These are phyloP conservation scores for Brachyopa scutellaris DNA, from an alignment of 2,888 invertebrate species.

Conservation along the genomic window DNA sequence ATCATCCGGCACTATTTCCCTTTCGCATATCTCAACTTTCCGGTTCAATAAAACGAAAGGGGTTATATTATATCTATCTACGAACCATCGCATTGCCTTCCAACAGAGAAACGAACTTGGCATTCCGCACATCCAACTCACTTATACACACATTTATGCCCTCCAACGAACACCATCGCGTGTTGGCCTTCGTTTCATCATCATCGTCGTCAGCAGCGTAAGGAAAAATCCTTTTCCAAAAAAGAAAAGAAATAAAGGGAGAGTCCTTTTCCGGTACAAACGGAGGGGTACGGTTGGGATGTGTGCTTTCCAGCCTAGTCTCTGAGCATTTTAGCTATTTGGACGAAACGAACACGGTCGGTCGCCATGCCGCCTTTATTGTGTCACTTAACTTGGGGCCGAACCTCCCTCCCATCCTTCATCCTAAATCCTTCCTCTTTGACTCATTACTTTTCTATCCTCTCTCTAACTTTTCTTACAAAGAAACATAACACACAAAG, in stretches of 20 bases:
- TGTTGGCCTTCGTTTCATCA: conserved; percentile 5
- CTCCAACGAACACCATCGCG: conserved; percentile 29
- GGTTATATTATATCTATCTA: too few species aligned
- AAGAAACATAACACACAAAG: conserved; percentile 16
- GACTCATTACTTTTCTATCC: conserved; percentile 59
- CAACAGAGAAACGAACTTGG: conserved; percentile 4
- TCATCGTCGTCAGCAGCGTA: background rate
- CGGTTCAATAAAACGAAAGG: conserved; percentile 62
- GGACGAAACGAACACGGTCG: conserved; percentile 47
- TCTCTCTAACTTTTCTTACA: background rate
- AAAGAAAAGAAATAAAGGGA: conserved; percentile 23
- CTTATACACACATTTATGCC: background rate
- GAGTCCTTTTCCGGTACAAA: conserved; percentile 42
- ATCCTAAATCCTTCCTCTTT: conserved; percentile 42
- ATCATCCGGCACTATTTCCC: conserved; percentile 50
- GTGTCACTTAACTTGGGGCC: conserved; percentile 67
- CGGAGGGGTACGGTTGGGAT: conserved; percentile 14
- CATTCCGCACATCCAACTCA: conserved; percentile 11
- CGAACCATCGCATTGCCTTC: conserved; percentile 3
- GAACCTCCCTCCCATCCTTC: conserved; percentile 10
- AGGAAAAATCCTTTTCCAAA: conserved; percentile 23
- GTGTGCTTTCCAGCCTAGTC: conserved; percentile 1
- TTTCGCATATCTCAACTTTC: conserved; percentile 52
- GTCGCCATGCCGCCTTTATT: conserved; percentile 68
- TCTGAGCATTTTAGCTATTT: conserved; percentile 9